A percentile compares a stretch with the other conserved stretches of the same genome.
Conservation (phyloP, 2,888 invertebrate species). For the Thera britannica region DNA sequence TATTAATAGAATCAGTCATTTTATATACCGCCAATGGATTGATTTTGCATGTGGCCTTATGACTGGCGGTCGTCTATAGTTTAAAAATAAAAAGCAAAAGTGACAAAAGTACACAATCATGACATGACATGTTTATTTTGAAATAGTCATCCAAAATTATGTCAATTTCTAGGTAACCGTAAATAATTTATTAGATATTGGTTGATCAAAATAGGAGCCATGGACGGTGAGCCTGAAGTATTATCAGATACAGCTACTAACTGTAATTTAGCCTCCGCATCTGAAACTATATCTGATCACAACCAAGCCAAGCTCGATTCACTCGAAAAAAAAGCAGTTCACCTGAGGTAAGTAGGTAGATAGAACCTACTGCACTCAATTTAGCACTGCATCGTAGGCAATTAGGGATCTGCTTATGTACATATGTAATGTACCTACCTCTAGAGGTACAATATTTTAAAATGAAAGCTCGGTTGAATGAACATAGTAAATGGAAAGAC, state of each 20-base stretch:
- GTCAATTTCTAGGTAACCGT: constrained; percentile 40
- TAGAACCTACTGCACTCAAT: background rate
- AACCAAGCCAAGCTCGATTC: constrained; percentile 75
- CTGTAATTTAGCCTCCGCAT: constrained; percentile 66
- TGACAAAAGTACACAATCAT: constrained; percentile 38
- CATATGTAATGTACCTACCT: no score
- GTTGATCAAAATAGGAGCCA: constrained; percentile 49
- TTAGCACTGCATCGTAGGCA: no score
- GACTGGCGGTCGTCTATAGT: constrained; percentile 10
- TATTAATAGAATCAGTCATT: no score
- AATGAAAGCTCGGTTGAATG: no score
- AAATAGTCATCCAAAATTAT: constrained; percentile 63
- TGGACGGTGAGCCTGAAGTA: constrained; percentile 75
- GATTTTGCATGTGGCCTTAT: background rate
- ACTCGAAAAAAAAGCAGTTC: constrained; percentile 78
- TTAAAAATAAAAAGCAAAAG: constrained; percentile 16
- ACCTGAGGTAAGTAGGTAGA: constrained; percentile 60
- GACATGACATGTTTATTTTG: constrained; percentile 36
- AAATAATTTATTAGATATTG: constrained; percentile 30
- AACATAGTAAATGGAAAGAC: no score
- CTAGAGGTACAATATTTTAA: no score
- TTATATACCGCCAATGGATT: no score
- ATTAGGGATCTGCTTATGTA: no score
- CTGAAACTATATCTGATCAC: constrained; percentile 69
- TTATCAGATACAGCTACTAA: constrained; percentile 72